Conservation (phyloP, 1,140 invertebrate genomes). For the Hirudo medicinalis region DNA sequence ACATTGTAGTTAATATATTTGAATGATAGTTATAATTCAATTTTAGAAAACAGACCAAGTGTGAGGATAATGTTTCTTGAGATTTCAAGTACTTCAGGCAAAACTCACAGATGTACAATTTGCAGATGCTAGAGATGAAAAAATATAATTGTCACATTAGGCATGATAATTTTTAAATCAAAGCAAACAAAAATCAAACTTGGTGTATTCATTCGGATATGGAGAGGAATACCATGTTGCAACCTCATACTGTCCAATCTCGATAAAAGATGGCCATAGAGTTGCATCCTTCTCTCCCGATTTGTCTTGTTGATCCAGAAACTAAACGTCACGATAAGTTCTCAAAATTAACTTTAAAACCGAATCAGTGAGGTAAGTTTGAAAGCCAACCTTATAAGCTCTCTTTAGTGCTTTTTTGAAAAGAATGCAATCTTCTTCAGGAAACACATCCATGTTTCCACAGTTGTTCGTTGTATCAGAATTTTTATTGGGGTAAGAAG, state of each 20-base stretch:
- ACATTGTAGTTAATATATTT: not conserved
- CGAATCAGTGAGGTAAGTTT: too few relatives aligned
- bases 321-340: too few relatives aligned
- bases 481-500: too few relatives aligned
- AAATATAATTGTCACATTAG: not conserved
- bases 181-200: constrained; percentile 41
- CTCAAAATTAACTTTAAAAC: too few relatives aligned
- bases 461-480: too few relatives aligned
- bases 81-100: constrained; percentile 95
- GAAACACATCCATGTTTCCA: too few relatives aligned
- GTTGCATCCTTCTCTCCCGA: too few relatives aligned
- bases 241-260: constrained; percentile 94
- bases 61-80: constrained; percentile 71
- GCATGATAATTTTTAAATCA: not conserved
- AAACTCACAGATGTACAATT: constrained; percentile 90
- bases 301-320: too few relatives aligned
- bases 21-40: not conserved
- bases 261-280: constrained; percentile 47
- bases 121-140: constrained; percentile 55
- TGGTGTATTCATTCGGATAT: constrained; percentile 91
- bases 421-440: too few relatives aligned
- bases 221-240: constrained; percentile 99
- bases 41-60: constrained; percentile 51
- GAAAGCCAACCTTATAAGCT: too few relatives aligned
- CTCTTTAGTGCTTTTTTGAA: too few relatives aligned